Conservation (phyloP, 1,140 invertebrate species). For the Halesus radiatus region DNA sequence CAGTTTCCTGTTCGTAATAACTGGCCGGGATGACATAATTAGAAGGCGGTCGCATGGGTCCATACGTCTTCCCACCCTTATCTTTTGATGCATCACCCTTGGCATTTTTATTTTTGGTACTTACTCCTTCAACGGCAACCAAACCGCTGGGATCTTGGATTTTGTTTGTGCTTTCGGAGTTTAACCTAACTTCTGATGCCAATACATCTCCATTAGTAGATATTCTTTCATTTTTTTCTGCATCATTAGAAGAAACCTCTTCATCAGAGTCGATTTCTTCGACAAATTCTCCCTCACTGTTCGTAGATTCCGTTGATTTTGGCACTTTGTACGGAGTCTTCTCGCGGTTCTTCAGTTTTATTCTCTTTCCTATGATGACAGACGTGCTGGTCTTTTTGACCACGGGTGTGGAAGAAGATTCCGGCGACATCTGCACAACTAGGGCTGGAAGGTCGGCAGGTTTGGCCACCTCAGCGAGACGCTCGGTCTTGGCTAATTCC, state of each 20-base stretch:
- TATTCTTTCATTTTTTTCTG: conserved; percentile 27
- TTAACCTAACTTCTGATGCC: conserved; percentile 19
- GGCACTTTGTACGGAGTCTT: conserved; percentile 55
- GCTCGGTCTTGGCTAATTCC: conserved; percentile 78
- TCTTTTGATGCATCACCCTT: neutral
- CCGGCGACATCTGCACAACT: conserved; percentile 55
- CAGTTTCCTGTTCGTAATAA: conserved; percentile 66
- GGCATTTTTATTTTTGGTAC: conserved; percentile 9
- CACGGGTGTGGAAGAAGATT: conserved; percentile 56
- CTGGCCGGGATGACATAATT: conserved; percentile 65
- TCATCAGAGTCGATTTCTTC: conserved; percentile 69
- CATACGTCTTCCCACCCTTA: conserved; percentile 59
- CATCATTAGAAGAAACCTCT: conserved; percentile 53
- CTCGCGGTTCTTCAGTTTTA: conserved; percentile 55
- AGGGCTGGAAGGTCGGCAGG: conserved; percentile 78
- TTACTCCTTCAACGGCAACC: conserved; percentile 9
- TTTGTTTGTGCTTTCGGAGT: too few species aligned
- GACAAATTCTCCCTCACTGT: conserved; percentile 62
- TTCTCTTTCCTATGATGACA: conserved; percentile 66
- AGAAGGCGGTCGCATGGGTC: conserved; percentile 68
- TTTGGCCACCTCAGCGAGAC: conserved; percentile 83
- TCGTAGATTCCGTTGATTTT: conserved; percentile 59
- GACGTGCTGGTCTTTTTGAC: conserved; percentile 62
- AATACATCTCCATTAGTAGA: conserved; percentile 6
- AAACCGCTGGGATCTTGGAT: too few species aligned